These are phyloP conservation scores for Staurois parvus DNA, from an alignment of 2,797 vertebrate species.

Conservation along the genomic window DNA sequence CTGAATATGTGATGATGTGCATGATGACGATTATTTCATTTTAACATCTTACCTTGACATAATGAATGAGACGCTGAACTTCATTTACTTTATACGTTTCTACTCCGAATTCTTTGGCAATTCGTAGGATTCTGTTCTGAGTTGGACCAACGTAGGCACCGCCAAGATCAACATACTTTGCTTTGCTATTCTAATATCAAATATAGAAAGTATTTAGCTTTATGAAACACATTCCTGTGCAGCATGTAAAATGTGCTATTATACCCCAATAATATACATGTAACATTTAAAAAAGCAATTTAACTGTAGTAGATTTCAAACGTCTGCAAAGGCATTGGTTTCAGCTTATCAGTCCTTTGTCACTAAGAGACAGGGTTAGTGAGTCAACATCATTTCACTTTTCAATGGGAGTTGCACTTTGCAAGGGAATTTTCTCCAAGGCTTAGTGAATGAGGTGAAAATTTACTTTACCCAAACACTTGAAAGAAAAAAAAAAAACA, in stretches of 20 bases:
- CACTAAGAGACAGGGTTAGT: neutral
- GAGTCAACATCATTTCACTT: too few species aligned
- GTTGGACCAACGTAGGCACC: conserved; percentile 95
- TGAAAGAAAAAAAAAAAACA: too few species aligned
- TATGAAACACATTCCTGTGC: neutral
- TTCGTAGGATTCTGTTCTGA: conserved; percentile 91
- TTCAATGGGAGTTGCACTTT: too few species aligned
- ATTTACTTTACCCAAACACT: too few species aligned
- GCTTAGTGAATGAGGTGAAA: too few species aligned
- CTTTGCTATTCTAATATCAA: conserved; percentile 85
- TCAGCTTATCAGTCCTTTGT: neutral
- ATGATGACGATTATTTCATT: neutral
- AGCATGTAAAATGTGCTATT: neutral
- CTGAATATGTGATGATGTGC: neutral
- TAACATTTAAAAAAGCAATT: neutral
- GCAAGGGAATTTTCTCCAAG: too few species aligned
- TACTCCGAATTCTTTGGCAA: conserved; percentile 89
- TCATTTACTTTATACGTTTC: conserved; percentile 97
- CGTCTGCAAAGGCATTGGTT: neutral
- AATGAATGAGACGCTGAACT: conserved; percentile 84
- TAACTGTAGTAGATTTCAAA: neutral
- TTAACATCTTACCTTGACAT: conserved; percentile 83
- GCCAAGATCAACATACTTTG: conserved; percentile 94
- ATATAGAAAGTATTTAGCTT: neutral
- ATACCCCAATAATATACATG: neutral